Evolutionary conservation across 2,888 invertebrate genomes (phyloP).

Genomic region (Noctuana brunneofusca): DNA sequence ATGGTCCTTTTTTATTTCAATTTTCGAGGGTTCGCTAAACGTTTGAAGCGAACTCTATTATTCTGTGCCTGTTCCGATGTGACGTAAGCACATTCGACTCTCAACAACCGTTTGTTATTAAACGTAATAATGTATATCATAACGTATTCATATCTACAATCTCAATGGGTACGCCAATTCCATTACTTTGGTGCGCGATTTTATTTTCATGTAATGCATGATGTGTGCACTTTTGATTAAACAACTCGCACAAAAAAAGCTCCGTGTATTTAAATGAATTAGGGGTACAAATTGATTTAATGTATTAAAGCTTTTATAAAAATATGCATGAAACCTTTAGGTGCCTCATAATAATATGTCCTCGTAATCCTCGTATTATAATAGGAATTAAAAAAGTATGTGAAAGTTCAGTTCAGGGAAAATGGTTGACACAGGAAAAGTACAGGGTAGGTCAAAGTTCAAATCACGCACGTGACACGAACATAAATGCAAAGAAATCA

Average conservation of each 20-base stretch:
- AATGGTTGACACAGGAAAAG: neutral
- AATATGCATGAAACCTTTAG: neutral
- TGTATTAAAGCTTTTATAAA: neutral
- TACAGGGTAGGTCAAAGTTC: slow-evolving; percentile 29
- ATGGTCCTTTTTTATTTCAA: slow-evolving; percentile 79
- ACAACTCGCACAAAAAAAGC: slow-evolving; percentile 14
- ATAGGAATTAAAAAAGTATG: too few species aligned
- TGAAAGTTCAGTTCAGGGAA: neutral
- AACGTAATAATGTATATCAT: slow-evolving; percentile 79
- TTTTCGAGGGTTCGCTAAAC: slow-evolving; percentile 81
- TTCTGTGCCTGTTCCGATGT: slow-evolving; percentile 67
- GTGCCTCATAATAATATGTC: too few species aligned
- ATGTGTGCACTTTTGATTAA: slow-evolving; percentile 24
- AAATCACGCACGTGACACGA: slow-evolving; percentile 51
- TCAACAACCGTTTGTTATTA: slow-evolving; percentile 77
- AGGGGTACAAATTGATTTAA: neutral
- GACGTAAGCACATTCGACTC: slow-evolving; percentile 78
- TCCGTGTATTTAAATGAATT: slow-evolving; percentile 15
- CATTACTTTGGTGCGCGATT: slow-evolving; percentile 48
- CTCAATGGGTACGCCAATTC: slow-evolving; percentile 75
- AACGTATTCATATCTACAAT: slow-evolving; percentile 79
- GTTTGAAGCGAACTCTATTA: slow-evolving; percentile 80
- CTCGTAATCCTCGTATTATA: too few species aligned
- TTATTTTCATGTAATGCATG: slow-evolving; percentile 35
- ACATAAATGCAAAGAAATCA: slow-evolving; percentile 44